phyloP scores from a whole-genome alignment of 2,113 vertebrate species.

The Propithecus coquereli region DNA sequence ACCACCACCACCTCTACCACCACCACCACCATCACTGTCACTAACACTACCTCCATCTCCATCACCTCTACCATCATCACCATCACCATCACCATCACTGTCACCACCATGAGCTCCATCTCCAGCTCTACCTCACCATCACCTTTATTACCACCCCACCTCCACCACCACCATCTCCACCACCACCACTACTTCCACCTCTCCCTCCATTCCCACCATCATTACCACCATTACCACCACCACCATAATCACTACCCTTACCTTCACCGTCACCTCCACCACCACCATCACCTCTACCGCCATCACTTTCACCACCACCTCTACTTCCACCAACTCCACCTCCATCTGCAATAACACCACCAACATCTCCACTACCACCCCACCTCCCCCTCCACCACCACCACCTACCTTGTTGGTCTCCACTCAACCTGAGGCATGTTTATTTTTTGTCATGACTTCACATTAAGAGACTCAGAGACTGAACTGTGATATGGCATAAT shows the following conservation, averaged over 20 bases:
- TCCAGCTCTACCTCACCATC: too few species aligned
- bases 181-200: background rate
- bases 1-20: too few species aligned
- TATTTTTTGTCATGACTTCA: background rate
- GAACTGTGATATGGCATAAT: background rate
- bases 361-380: background rate
- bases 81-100: too few species aligned
- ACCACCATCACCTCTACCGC: accelerated
- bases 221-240: background rate
- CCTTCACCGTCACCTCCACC: background rate
- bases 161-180: accelerated
- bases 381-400: background rate
- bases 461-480: background rate
- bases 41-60: accelerated
- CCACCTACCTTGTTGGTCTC: background rate
- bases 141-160: too few species aligned
- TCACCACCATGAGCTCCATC: too few species aligned
- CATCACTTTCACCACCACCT: accelerated
- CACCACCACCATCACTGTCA: background rate
- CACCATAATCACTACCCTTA: background rate
- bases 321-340: background rate
- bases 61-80: too few species aligned
- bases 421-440: background rate
- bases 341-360: background rate
- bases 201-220: background rate